A percentile compares a stretch with the other conserved stretches of the same genome.
These are phyloP conservation scores for Drosophila cardini DNA, from an alignment of 1,140 invertebrate species.

Conservation along the genomic window DNA sequence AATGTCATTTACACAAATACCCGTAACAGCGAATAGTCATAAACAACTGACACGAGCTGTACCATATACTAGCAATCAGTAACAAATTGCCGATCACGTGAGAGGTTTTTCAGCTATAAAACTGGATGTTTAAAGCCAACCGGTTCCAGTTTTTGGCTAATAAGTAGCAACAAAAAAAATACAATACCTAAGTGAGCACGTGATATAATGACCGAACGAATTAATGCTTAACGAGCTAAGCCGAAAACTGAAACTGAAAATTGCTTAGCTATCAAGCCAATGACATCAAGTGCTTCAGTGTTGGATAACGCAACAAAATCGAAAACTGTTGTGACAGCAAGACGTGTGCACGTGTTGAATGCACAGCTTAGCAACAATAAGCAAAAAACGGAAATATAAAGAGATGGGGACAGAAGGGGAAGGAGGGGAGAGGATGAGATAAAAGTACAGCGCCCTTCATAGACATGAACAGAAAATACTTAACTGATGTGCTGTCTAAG, in stretches of 20 bases:
- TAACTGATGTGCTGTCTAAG: slow-evolving; percentile 47
- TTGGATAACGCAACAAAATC: slow-evolving; percentile 19
- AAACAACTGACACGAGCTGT: slow-evolving; percentile 9
- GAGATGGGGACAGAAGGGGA: too few species aligned
- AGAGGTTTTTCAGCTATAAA: slow-evolving; percentile 17
- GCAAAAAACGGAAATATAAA: slow-evolving; percentile 20
- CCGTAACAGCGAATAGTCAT: slow-evolving; percentile 11
- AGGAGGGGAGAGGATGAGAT: too few species aligned
- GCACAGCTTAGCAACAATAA: slow-evolving; percentile 63
- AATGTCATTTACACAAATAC: slow-evolving; percentile 27
- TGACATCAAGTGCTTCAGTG: slow-evolving; percentile 33
- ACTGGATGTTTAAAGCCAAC: slow-evolving; percentile 31
- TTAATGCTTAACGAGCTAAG: background rate
- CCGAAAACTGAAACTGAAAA: slow-evolving; percentile 28
- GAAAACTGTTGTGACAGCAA: slow-evolving; percentile 45
- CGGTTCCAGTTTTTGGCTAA: slow-evolving; percentile 18
- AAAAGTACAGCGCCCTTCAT: background rate
- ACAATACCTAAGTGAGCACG: slow-evolving; percentile 42
- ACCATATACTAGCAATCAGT: background rate
- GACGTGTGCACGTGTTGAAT: slow-evolving; percentile 77
- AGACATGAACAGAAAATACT: slow-evolving; percentile 24
- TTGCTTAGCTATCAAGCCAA: slow-evolving; percentile 40
- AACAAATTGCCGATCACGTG: slow-evolving; percentile 56
- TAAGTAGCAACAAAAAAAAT: slow-evolving; percentile 1
- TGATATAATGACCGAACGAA: slow-evolving; percentile 49